A percentile compares a stretch with the other conserved stretches of the same genome.
Evolutionary conservation across 2,888 invertebrate genomes (phyloP).

Genomic region (Rhagophthalmus giganteus): DNA sequence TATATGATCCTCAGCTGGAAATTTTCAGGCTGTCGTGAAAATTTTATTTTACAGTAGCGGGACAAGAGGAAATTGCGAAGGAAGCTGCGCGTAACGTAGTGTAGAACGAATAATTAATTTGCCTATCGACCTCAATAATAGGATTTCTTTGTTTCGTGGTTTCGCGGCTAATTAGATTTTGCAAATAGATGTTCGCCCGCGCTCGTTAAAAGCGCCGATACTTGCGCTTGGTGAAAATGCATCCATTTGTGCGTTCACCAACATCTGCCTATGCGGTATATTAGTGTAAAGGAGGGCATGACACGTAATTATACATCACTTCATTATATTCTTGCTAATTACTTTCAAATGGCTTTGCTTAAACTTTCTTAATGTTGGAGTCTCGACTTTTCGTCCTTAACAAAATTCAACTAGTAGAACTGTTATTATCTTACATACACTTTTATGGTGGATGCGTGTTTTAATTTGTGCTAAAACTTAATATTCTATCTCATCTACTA

Average conservation of each 20-base stretch:
- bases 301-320: constrained; percentile 45
- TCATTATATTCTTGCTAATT: constrained; percentile 45
- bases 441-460: too few species aligned
- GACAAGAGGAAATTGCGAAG: constrained; percentile 6
- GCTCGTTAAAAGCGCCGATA: constrained; percentile 22
- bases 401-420: too few species aligned
- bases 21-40: constrained; percentile 6
- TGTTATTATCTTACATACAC: too few species aligned
- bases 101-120: constrained; percentile 42
- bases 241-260: constrained; percentile 34
- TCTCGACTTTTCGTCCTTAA: too few species aligned
- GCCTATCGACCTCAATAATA: constrained; percentile 40
- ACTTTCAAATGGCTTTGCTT: constrained; percentile 41
- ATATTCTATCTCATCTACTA: too few species aligned
- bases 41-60: constrained; percentile 8
- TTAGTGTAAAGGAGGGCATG: constrained; percentile 38
- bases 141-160: constrained; percentile 42
- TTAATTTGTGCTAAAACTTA: too few species aligned
- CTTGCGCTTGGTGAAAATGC: constrained; percentile 12
- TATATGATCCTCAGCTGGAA: constrained; percentile 6
- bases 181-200: constrained; percentile 34
- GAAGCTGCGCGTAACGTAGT: constrained; percentile 10
- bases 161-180: constrained; percentile 42
- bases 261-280: constrained; percentile 44
- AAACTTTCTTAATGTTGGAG: too few species aligned